Percentiles rank a stretch among this genome's conserved stretches.
Conservation (phyloP, 2,113 vertebrate genomes). For the Larimichthys crocea region DNA sequence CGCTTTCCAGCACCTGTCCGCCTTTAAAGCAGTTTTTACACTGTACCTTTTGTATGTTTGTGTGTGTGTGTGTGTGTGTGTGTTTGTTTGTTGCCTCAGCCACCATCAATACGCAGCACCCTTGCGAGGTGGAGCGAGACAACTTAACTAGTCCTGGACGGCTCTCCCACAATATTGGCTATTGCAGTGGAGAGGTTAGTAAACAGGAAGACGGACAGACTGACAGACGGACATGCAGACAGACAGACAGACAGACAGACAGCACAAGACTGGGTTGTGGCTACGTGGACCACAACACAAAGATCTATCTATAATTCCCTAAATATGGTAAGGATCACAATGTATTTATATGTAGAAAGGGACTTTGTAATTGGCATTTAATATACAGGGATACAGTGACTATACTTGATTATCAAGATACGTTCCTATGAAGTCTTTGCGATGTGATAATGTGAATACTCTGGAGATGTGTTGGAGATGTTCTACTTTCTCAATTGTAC, state of each 20-base stretch:
- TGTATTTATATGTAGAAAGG: constrained; percentile 77
- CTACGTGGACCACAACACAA: constrained; percentile 64
- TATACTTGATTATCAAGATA: constrained; percentile 81
- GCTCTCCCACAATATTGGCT: constrained; percentile 64
- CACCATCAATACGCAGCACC: constrained; percentile 50
- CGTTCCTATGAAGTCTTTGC: constrained; percentile 69
- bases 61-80: constrained; percentile 39
- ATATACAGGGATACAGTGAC: constrained; percentile 79
- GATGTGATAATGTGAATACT: constrained; percentile 62
- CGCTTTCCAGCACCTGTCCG: constrained; percentile 55
- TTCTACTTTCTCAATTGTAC: constrained; percentile 66
- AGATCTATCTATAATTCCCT: constrained; percentile 79
- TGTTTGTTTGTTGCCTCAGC: constrained; percentile 58
- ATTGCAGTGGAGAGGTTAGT: constrained; percentile 75
- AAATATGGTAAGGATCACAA: constrained; percentile 78
- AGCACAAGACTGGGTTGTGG: constrained; percentile 78
- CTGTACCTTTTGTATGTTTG: constrained; percentile 34
- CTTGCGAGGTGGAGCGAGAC: constrained; percentile 50
- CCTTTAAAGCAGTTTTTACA: constrained; percentile 54
- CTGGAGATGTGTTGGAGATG: constrained; percentile 49
- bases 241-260: constrained; percentile 63
- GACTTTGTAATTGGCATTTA: constrained; percentile 74
- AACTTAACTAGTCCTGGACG: constrained; percentile 44
- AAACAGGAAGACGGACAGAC: constrained; percentile 74
- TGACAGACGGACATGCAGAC: constrained; percentile 63